Evolutionary conservation across 2,113 vertebrate species (phyloP), one percentile per base, ranked within the genome.

Genomic region (Hyla sarda): DNA sequence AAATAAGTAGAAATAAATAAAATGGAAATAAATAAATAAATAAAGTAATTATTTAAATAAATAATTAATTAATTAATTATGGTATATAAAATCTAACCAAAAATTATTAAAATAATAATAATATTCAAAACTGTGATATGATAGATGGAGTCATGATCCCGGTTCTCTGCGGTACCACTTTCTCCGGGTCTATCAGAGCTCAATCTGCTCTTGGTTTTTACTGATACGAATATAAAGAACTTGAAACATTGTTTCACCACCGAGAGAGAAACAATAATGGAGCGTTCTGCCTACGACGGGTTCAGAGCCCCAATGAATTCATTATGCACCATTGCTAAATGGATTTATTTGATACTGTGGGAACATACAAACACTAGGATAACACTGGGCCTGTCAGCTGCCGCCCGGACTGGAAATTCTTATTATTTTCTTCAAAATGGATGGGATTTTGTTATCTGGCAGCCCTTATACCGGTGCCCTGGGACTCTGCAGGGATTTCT

Each of bases 341-440:
- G 47, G 73, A 50, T 76, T 50, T 76, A 48, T 76, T 48, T 1
- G n/a, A 50, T 30, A 3, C 14, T 52, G 47, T 28, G 14, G 45
- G 45, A 17, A 28, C 19, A 11, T 28, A 7, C 45, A 21, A 50
- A 45, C 11, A 1, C 21, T 14, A 8, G 25, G 41, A 75, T 76
- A 16, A 41, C 32, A 0, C 8, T 10, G 25, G 47, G 47, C 13
- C 12, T 45, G 77, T 45, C 77, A 34, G 56, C 54, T 23, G 54
- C 76, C 25, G 76, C 25, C 76, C 12, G 37, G 54, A 80, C 77
- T 25, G 5, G 23, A 82, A 82, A n/a, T n/a, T 37, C 41, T 69
- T 34, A 52, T 82, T 82, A 37, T 82, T 54, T 82, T 52, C 47
- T 2, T 11, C 48, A 74, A 73, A 83, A 52, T 54, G 50, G n/a